Evolutionary conservation across 2,113 vertebrate genomes (phyloP), one percentile per base, ranked within the genome.

Genomic region (Labrus mixtus): DNA sequence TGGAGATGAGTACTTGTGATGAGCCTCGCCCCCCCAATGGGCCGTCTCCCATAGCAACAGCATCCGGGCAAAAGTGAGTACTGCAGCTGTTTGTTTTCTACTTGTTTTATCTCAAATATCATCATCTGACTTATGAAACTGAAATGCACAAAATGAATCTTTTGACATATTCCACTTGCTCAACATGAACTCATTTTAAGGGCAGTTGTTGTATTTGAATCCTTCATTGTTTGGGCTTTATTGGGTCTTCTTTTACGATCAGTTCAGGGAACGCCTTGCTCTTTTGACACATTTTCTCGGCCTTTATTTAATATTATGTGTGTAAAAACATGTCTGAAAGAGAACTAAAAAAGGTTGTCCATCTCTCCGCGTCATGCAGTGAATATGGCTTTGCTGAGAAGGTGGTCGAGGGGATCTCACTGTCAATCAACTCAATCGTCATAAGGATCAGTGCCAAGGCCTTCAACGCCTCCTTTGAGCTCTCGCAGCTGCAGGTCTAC

Each of bases 1-100:
- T 99, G 98, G 98, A 99, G 92, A 99, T 99, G 98, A 98, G 97
- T 80, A 98, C 98, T 51, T 99, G 98, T 91, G 98, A 99, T 83
- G 97, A 99, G 76, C 98, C 98, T 45, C 96, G 98, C 63, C 92
- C 94, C 22, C 97, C 97, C 55, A 99, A 99, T 61, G 98, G 98
- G 29, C 98, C 98, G 0, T 99, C 98, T 66, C 98, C 98, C 59
- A 97, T 99, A 90, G 98, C 98, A 86, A 98, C 97, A 61, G 97
- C 96, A 62, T 98, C 98, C 0, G 98, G 98, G 84, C 98, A 99
- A 86, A 99, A 96, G 98, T 99, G 68, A 93, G 92, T 48, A 3
- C 29, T 43, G 13, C 8, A 41, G 9, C 39, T 41, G 46, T 17
- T 7, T 19, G 15, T 48, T 2, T 48, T 17, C 46, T 19, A 17